Evolutionary conservation across 1,140 invertebrate genomes (phyloP).

Genomic region (Reticulitermes speratus): DNA sequence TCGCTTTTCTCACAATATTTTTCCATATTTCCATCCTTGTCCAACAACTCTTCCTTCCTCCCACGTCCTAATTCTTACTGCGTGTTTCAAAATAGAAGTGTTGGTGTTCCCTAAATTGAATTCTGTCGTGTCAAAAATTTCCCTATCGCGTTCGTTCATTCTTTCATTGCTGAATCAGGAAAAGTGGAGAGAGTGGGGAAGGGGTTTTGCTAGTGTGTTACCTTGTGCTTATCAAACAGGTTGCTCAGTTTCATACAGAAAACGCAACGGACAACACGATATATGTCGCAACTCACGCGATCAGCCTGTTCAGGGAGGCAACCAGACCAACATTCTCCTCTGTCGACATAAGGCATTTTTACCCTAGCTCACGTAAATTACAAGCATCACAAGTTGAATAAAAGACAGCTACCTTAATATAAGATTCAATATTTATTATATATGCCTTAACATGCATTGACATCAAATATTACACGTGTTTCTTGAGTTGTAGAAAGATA

Average conservation of each 20-base stretch:
- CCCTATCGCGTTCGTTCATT: neutral
- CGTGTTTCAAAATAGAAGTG: neutral
- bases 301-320: neutral
- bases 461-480: no score
- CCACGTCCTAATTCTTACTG: neutral
- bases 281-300: neutral
- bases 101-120: conserved; percentile 7
- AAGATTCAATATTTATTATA: no score
- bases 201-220: neutral
- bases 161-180: neutral
- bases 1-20: neutral
- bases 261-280: neutral
- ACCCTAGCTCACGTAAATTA: no score
- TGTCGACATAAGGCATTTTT: neutral
- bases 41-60: neutral
- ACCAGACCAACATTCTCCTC: neutral
- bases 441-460: no score
- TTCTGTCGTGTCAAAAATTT: conserved; percentile 9
- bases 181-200: neutral
- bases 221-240: neutral
- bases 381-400: no score
- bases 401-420: no score
- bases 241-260: neutral
- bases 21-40: neutral
- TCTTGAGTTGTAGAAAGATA: no score